phyloP scores from a whole-genome alignment of 2,888 invertebrate genomes.

The Caenorhabditis sp. region DNA sequence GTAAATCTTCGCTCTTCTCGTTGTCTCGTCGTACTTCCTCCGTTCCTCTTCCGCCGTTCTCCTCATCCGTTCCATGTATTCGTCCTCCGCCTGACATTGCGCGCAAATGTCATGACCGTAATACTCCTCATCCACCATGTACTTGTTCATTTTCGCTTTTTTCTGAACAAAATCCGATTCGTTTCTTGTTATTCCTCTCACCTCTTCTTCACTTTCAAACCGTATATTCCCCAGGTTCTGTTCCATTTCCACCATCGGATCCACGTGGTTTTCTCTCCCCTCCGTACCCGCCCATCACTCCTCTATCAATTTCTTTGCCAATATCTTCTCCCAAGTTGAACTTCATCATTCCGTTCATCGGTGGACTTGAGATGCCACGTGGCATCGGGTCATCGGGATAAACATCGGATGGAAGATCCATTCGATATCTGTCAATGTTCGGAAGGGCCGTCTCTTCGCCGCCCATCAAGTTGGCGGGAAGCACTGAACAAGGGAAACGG shows the following conservation, averaged over 20 bases:
- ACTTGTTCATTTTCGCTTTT: not conserved
- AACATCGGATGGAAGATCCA: constrained; percentile 56
- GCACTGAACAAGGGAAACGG: constrained; percentile 15
- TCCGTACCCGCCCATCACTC: constrained; percentile 48
- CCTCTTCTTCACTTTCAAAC: constrained; percentile 45
- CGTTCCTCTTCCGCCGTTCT: constrained; percentile 50
- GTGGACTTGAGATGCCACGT: constrained; percentile 41
- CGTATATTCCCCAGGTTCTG: constrained; percentile 52
- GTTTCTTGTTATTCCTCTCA: not conserved
- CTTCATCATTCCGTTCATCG: constrained; percentile 33
- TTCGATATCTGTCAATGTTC: constrained; percentile 54
- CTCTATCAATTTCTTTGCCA: constrained; percentile 44
- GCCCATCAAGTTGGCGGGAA: constrained; percentile 44
- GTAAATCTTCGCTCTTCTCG: constrained; percentile 53
- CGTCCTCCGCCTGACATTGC: constrained; percentile 68
- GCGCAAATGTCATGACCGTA: constrained; percentile 65
- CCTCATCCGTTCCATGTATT: constrained; percentile 58
- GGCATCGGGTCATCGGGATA: constrained; percentile 57
- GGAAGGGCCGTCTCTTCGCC: constrained; percentile 34
- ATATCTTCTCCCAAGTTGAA: constrained; percentile 52
- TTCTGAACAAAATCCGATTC: constrained; percentile 4
- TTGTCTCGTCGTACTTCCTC: constrained; percentile 56
- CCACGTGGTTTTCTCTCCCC: constrained; percentile 9
- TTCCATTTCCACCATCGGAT: constrained; percentile 43
- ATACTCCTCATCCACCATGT: constrained; percentile 27